Evolutionary conservation across 2,797 vertebrate species (phyloP).

Genomic region (Sebastolobus alascanus): DNA sequence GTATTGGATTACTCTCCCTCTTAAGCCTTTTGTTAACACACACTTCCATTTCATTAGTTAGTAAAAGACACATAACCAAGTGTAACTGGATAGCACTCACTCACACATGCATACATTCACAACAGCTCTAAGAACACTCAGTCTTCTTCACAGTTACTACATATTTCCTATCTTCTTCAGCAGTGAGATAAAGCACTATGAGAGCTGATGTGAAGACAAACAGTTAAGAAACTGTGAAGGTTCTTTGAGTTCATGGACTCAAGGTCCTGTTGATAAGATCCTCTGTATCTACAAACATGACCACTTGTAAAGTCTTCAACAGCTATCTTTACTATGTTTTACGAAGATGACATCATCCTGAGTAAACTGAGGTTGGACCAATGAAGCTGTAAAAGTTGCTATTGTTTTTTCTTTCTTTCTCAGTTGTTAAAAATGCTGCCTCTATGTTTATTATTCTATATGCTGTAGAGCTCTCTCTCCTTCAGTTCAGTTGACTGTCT

Average conservation of each 20-base stretch:
- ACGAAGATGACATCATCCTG: neutral
- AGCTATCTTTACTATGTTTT: neutral
- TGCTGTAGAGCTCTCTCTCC: too few species aligned
- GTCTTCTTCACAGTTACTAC: neutral
- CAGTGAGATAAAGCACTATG: neutral
- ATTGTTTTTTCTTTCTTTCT: neutral
- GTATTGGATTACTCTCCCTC: neutral
- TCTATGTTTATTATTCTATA: neutral
- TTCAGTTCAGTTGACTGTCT: neutral
- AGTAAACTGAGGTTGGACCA: neutral
- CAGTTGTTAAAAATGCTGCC: fast-evolving
- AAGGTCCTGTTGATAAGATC: conserved; percentile 14
- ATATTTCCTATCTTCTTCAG: neutral
- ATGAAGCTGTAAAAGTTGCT: neutral
- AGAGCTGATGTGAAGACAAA: neutral
- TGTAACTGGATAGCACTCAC: neutral
- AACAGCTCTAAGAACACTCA: neutral
- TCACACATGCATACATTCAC: neutral
- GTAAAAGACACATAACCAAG: neutral
- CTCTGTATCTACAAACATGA: neutral
- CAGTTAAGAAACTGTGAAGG: neutral
- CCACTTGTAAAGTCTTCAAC: neutral
- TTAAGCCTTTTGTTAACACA: neutral
- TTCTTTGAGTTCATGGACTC: conserved; percentile 1
- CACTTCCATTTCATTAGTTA: neutral